Percentiles rank a stretch among this genome's conserved stretches.
Conservation (phyloP, 2,797 vertebrate species). For the Periophthalmus magnuspinnatus region DNA sequence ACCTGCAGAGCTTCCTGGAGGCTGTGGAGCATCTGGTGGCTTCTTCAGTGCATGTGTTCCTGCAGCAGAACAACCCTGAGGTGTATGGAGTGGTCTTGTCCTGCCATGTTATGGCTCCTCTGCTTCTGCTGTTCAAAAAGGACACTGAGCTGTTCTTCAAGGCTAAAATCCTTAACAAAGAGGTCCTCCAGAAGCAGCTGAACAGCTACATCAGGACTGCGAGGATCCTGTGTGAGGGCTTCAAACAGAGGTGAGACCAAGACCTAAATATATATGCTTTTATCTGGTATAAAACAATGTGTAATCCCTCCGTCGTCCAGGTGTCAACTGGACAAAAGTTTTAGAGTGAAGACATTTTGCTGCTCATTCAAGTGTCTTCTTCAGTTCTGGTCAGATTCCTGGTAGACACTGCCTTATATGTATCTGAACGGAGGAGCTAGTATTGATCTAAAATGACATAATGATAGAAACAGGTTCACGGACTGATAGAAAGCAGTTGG, state of each 20-base stretch:
- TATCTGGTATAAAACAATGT: too few relatives aligned
- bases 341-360: too few relatives aligned
- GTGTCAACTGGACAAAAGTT: too few relatives aligned
- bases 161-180: constrained; percentile 61
- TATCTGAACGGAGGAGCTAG: too few relatives aligned
- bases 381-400: too few relatives aligned
- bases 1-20: constrained; percentile 58
- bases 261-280: too few relatives aligned
- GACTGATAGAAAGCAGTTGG: too few relatives aligned
- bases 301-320: too few relatives aligned
- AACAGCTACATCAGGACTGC: constrained; percentile 59
- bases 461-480: too few relatives aligned
- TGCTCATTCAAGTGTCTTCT: too few relatives aligned
- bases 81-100: constrained; percentile 28
- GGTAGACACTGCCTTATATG: too few relatives aligned
- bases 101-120: constrained; percentile 41
- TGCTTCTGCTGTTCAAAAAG: constrained; percentile 66
- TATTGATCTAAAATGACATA: too few relatives aligned
- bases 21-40: constrained; percentile 62
- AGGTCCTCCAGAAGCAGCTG: constrained; percentile 61
- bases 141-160: constrained; percentile 61
- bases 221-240: constrained; percentile 48
- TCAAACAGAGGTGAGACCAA: constrained; percentile 27
- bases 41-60: constrained; percentile 69
- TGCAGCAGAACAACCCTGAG: background rate